Evolutionary conservation across 2,113 vertebrate genomes (phyloP).

Genomic region (Syrrhaptes paradoxus): DNA sequence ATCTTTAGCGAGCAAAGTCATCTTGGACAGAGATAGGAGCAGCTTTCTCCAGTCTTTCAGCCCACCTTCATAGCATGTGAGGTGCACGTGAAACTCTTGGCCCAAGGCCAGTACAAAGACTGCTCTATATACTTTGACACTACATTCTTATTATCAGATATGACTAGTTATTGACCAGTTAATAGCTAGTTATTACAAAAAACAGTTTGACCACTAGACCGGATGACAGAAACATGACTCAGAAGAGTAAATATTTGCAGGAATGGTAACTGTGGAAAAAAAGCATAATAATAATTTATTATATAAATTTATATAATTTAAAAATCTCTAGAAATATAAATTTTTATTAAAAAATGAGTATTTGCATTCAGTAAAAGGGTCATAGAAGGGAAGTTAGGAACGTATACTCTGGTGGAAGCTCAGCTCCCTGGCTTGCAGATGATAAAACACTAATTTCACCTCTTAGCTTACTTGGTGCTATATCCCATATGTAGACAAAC

Average conservation of each 20-base stretch:
- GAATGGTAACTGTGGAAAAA: not conserved
- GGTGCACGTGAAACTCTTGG: not conserved
- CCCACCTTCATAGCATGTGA: not conserved
- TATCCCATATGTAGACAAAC: not conserved
- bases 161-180: not conserved
- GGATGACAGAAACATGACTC: not conserved
- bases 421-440: not conserved
- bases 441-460: not conserved
- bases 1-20: not conserved
- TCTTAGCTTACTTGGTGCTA: not conserved
- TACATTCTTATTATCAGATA: not conserved
- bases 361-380: not conserved
- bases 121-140: not conserved
- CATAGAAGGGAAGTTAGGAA: fast-evolving
- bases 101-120: not conserved
- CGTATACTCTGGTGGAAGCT: not conserved
- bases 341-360: not conserved
- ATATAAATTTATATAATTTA: not conserved
- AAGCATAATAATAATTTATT: not conserved
- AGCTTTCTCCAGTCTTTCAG: not conserved
- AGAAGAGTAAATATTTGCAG: not conserved
- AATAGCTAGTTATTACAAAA: not conserved
- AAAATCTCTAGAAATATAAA: not conserved
- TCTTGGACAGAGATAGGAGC: not conserved
- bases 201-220: not conserved